Base-by-base conservation (phyloP, 23 tunicate genomes). In the Phallusia fumigata region DNA sequence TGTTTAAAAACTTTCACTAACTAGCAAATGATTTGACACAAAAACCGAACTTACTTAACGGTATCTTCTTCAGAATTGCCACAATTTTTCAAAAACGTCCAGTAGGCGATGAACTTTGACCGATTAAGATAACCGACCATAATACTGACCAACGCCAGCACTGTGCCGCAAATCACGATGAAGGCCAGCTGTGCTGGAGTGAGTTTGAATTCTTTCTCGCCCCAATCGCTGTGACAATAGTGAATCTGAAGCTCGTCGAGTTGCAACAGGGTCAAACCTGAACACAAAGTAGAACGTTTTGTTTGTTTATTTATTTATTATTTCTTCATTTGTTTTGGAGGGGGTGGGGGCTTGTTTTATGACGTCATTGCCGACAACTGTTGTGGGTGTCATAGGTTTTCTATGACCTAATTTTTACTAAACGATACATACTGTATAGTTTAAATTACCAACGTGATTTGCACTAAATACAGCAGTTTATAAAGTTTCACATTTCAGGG, bases 91-190 rank as follows among this genome's bases (percentile, higher is more conserved):
- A 85, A 1, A 13, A 85, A 65, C 21, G 64, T 80, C 78, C 53
- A 86, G 47, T 80, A 86, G 22, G 18, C 33, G 50, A 86, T 74
- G 3, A 80, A 18, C 76, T 86, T 86, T 36, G 35, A 31, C 15
- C 84, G 80, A 40, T 86, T 86, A 0, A 86, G 75, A 35, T 73
- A 86, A 22, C 64, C 58, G 12, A 86, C 90, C 58, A 64, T 69
- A 31, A 80, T 6, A n/a, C 85, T 80, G 75, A 86, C 90, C 31
- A 74, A 18, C 22, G 53, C 32, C 10, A 86, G 76, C 6, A 74
- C 76, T 32, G 81, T 52, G 0, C 65, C 33, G 31, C 52, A 73
- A 5, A 86, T 33, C 35, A 80, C 80, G 26, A 80, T 80, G 32
- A 86, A 86, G 16, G 76, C 75, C 0, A 51, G 33, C 51, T 86